Evolutionary conservation across 2,797 vertebrate genomes (phyloP).

Genomic region (Myotis findleyi): DNA sequence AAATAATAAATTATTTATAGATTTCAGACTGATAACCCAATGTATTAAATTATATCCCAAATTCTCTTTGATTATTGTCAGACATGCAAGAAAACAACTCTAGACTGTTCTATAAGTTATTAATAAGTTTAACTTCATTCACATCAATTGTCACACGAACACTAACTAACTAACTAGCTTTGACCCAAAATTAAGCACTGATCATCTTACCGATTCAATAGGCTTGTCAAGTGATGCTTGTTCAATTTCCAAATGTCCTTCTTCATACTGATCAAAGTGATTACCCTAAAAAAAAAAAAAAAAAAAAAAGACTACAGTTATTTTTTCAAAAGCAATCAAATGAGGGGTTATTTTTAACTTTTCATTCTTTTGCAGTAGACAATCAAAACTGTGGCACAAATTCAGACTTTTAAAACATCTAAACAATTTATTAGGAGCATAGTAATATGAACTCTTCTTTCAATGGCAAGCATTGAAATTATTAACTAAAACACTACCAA

Average conservation of each 20-base stretch:
- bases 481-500: conserved; percentile 46
- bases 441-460: conserved; percentile 3
- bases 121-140: conserved; percentile 81
- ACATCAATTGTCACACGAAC: conserved; percentile 83
- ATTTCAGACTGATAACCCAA: conserved; percentile 13
- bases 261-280: conserved; percentile 99
- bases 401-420: conserved; percentile 13
- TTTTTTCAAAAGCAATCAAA: conserved; percentile 71
- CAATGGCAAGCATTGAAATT: neutral
- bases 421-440: conserved; percentile 7
- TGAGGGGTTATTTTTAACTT: neutral
- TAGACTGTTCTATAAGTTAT: conserved; percentile 54
- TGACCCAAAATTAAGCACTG: conserved; percentile 82
- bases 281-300: conserved; percentile 92
- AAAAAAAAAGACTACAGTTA: conserved; percentile 72
- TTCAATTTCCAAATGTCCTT: conserved; percentile 99
- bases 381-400: conserved; percentile 50
- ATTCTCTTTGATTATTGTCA: conserved; percentile 63
- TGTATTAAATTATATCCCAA: conserved; percentile 68
- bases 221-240: conserved; percentile 99
- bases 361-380: conserved; percentile 6
- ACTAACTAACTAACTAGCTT: conserved; percentile 81
- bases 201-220: conserved; percentile 99
- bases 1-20: conserved; percentile 57
- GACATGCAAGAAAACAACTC: conserved; percentile 82